Percentiles rank a stretch among this genome's conserved stretches.
phyloP scores from a whole-genome alignment of 2,113 vertebrate genomes.

The Gobiocypris rarus region DNA sequence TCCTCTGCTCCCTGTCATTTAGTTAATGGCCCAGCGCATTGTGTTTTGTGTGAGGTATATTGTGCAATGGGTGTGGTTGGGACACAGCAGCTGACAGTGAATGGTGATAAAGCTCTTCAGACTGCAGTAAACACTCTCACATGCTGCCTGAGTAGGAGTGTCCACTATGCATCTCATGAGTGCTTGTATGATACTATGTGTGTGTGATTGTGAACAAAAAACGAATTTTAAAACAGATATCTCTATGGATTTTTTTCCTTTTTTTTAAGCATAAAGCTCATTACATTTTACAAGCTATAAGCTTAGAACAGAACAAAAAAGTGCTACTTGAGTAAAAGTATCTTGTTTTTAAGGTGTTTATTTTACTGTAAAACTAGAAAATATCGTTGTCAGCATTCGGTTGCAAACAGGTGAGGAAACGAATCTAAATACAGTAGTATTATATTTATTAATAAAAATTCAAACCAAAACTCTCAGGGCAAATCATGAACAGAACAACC shows the following conservation, averaged over 20 bases:
- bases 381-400: no score
- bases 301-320: no score
- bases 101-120: conserved; percentile 55
- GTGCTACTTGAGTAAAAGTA: no score
- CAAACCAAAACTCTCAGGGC: no score
- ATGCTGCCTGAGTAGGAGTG: conserved; percentile 62
- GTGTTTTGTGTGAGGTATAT: conserved; percentile 50
- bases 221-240: conserved; percentile 13
- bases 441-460: no score
- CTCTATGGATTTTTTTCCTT: neutral
- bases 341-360: no score
- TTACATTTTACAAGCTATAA: neutral
- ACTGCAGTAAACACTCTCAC: conserved; percentile 55
- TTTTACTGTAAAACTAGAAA: no score
- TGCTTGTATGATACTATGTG: conserved; percentile 36
- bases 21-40: conserved; percentile 54
- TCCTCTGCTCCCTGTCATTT: conserved; percentile 53
- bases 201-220: conserved; percentile 31
- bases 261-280: neutral
- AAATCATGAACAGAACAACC: no score
- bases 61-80: conserved; percentile 55
- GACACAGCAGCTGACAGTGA: conserved; percentile 48
- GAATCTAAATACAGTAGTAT: no score
- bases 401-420: no score
- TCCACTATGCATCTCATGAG: conserved; percentile 43